Conservation (phyloP, 1,140 invertebrate genomes). For the Aphis craccivora region DNA sequence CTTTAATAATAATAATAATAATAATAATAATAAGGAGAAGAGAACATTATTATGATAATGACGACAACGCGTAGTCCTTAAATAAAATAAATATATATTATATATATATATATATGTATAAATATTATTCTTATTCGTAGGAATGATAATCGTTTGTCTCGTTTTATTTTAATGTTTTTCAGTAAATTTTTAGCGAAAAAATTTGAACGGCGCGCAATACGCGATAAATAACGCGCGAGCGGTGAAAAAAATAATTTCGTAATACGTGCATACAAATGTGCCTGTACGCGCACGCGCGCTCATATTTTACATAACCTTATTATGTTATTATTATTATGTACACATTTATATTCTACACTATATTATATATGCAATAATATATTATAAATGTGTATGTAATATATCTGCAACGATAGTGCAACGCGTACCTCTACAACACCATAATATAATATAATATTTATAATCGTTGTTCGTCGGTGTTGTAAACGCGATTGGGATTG, state of each 20-base stretch:
- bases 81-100: constrained; percentile 8
- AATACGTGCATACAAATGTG: not conserved
- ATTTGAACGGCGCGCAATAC: not conserved
- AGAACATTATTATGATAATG: constrained; percentile 28
- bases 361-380: not conserved
- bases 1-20: constrained; percentile 49
- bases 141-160: not conserved
- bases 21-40: not conserved
- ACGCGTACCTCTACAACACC: not conserved
- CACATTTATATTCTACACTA: not conserved
- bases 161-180: not conserved
- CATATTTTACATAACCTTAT: not conserved
- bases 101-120: too few species aligned
- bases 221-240: not conserved
- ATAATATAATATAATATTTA: not conserved
- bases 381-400: not conserved
- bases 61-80: constrained; percentile 3
- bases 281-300: not conserved
- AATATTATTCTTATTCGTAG: not conserved
- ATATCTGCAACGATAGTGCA: not conserved
- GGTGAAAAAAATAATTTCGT: not conserved
- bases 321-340: constrained; percentile 13
- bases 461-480: not conserved
- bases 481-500: not conserved
- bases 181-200: not conserved